Percentiles rank a stretch among this genome's conserved stretches.
Conservation (phyloP, 2,888 invertebrate species). For the Macropis europaea region DNA sequence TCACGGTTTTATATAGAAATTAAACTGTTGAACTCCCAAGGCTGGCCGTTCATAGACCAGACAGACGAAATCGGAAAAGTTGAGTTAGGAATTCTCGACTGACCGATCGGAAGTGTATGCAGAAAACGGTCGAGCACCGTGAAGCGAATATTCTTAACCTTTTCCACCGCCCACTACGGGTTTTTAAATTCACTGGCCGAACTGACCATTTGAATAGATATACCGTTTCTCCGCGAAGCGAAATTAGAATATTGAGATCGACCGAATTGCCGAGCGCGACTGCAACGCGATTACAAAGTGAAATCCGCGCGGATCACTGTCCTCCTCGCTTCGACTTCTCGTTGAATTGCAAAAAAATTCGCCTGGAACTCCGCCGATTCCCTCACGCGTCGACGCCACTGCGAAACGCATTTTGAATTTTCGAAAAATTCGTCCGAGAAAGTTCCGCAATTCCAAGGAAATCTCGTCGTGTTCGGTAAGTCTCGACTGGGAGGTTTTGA, state of each 20-base stretch:
- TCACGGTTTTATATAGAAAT: no score
- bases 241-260: constrained; percentile 73
- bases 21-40: no score
- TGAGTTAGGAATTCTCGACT: neutral
- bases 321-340: constrained; percentile 57
- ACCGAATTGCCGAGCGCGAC: constrained; percentile 36
- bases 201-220: constrained; percentile 68
- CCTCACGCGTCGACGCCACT: no score
- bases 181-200: constrained; percentile 12
- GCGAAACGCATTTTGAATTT: no score
- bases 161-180: constrained; percentile 5
- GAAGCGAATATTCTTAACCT: constrained; percentile 4
- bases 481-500: no score
- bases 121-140: neutral
- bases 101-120: neutral
- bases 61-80: no score
- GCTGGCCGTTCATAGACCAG: no score
- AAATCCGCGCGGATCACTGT: constrained; percentile 70
- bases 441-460: no score
- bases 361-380: no score
- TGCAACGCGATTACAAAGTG: constrained; percentile 70
- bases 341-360: constrained; percentile 50
- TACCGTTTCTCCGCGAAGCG: constrained; percentile 62
- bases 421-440: neutral
- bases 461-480: no score